These are phyloP conservation scores for Colletes gigas DNA, from an alignment of 1,140 invertebrate species.

Conservation along the genomic window DNA sequence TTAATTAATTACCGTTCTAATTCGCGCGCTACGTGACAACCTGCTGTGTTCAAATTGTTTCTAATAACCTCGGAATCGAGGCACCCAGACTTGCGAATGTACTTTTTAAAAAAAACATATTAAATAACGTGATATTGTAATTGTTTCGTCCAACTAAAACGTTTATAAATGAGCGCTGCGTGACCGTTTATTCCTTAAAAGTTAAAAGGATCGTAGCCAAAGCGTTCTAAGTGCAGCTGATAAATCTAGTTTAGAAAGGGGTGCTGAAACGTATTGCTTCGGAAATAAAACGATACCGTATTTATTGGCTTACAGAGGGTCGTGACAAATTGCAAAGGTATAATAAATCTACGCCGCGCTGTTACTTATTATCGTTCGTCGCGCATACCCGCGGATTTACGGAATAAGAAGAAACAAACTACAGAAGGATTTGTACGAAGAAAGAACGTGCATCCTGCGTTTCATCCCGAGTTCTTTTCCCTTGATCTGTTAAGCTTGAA, in stretches of 20 bases:
- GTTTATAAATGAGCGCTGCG: neutral
- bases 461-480: neutral
- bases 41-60: neutral
- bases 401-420: neutral
- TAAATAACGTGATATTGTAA: no score
- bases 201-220: neutral
- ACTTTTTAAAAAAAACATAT: no score
- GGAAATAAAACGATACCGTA: conserved; percentile 14
- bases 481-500: conserved; percentile 12
- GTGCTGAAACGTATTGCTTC: neutral
- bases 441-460: neutral
- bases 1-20: conserved; percentile 29
- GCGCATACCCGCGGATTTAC: neutral
- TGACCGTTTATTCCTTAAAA: neutral
- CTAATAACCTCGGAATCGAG: neutral
- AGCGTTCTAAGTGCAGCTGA: neutral
- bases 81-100: no score
- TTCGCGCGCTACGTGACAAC: conserved; percentile 11
- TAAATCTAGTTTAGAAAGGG: neutral
- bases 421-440: neutral
- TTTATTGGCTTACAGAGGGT: conserved; percentile 15
- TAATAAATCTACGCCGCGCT: conserved; percentile 2
- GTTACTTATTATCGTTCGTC: conserved; percentile 8
- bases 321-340: conserved; percentile 12
- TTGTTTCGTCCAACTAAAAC: no score